Percentiles rank a stretch among this genome's conserved stretches.
Evolutionary conservation across 2,888 invertebrate species (phyloP).

Genomic region (Cynaeus angustus): DNA sequence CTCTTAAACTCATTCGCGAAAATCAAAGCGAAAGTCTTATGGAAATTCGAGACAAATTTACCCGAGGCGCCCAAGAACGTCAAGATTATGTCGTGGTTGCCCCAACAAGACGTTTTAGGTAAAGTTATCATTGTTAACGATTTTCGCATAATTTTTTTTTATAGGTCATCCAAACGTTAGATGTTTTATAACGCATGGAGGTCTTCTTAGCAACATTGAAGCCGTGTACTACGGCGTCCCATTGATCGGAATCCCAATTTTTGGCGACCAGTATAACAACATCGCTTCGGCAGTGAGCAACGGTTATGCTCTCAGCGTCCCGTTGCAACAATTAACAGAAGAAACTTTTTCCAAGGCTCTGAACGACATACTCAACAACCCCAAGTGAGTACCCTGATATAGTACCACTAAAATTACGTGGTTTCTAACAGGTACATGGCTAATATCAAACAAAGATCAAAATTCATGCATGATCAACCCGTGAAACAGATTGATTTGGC

Average conservation of each 20-base stretch:
- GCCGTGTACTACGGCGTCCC: slow-evolving; percentile 72
- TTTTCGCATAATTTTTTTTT: background rate
- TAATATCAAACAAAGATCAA: slow-evolving; percentile 51
- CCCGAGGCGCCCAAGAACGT: slow-evolving; percentile 69
- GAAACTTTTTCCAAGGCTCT: slow-evolving; percentile 61
- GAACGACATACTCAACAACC: slow-evolving; percentile 61
- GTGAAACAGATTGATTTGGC: slow-evolving; percentile 55
- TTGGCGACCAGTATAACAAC: slow-evolving; percentile 73
- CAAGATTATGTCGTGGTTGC: slow-evolving; percentile 67
- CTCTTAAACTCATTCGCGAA: slow-evolving; percentile 75
- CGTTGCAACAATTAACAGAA: slow-evolving; percentile 65
- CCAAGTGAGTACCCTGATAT: slow-evolving; percentile 55
- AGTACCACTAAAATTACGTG: background rate
- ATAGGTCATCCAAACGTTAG: slow-evolving; percentile 71
- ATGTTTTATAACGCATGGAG: slow-evolving; percentile 72
- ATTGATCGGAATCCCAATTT: slow-evolving; percentile 72
- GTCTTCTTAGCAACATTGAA: slow-evolving; percentile 71
- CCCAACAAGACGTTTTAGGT: slow-evolving; percentile 52
- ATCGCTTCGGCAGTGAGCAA: slow-evolving; percentile 69
- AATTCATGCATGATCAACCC: slow-evolving; percentile 54
- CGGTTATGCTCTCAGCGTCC: slow-evolving; percentile 69
- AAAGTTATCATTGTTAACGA: background rate
- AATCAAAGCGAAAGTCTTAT: slow-evolving; percentile 73
- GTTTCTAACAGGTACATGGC: slow-evolving; percentile 31
- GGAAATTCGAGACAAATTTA: slow-evolving; percentile 73